phyloP scores from a whole-genome alignment of 1,140 invertebrate genomes.

The Drosophila pseudoobscura region DNA sequence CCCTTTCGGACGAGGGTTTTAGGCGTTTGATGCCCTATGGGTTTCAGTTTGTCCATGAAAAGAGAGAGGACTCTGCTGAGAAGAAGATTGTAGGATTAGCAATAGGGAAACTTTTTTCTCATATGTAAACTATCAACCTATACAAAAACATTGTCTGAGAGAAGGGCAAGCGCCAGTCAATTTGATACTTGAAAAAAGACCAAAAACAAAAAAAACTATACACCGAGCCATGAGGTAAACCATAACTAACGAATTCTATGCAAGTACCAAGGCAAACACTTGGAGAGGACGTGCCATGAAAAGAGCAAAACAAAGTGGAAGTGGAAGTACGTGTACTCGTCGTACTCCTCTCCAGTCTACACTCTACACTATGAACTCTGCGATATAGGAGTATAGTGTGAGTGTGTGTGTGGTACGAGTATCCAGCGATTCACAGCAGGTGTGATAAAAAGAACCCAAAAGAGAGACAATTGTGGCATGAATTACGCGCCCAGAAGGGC shows the following conservation, averaged over 20 bases:
- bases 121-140: no score
- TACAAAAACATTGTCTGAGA: no score
- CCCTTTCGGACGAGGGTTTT: not conserved
- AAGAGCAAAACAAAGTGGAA: conserved; percentile 38
- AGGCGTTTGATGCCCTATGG: no score
- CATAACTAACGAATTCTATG: conserved; percentile 53
- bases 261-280: conserved; percentile 49
- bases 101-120: no score
- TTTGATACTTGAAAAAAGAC: not conserved
- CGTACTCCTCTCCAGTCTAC: conserved; percentile 24
- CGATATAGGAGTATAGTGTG: not conserved
- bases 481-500: conserved; percentile 19
- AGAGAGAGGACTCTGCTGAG: no score
- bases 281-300: conserved; percentile 52
- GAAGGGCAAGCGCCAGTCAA: not conserved
- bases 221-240: not conserved
- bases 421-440: conserved; percentile 66
- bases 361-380: not conserved
- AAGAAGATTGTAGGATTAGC: no score
- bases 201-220: not conserved
- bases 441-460: conserved; percentile 66
- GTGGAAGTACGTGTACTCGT: conserved; percentile 40
- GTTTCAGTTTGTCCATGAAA: no score
- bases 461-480: conserved; percentile 51
- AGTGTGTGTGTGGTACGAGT: conserved; percentile 33